Conservation (phyloP, 2,797 vertebrate species). For the Sandelia bainsii region DNA sequence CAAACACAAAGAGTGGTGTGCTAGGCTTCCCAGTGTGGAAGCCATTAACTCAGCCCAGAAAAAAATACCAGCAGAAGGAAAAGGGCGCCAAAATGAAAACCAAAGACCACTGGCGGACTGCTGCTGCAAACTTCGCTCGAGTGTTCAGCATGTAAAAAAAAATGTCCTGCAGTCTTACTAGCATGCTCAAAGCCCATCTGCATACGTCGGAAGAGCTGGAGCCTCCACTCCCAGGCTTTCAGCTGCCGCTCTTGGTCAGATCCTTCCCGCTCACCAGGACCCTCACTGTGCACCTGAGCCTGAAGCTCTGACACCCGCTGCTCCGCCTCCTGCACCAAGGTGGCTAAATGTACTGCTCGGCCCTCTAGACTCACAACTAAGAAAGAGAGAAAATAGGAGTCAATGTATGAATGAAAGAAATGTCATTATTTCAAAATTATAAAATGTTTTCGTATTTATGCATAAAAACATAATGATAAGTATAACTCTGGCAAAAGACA, state of each 20-base stretch:
- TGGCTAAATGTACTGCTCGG: conserved; percentile 88
- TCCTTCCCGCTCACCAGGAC: conserved; percentile 79
- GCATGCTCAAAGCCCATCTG: conserved; percentile 89
- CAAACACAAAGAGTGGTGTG: conserved; percentile 31
- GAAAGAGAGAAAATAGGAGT: conserved; percentile 16
- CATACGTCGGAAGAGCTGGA: conserved; percentile 93
- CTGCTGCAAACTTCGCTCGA: conserved; percentile 33
- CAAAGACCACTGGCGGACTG: conserved; percentile 45
- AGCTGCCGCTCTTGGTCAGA: conserved; percentile 90
- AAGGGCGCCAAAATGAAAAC: conserved; percentile 57
- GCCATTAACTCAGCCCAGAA: conserved; percentile 74
- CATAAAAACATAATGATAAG: too few relatives aligned
- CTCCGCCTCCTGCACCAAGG: conserved; percentile 90
- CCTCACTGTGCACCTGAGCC: conserved; percentile 86
- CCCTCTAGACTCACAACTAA: conserved; percentile 91
- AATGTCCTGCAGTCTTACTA: conserved; percentile 61
- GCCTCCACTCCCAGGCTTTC: conserved; percentile 93
- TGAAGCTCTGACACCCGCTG: conserved; percentile 88
- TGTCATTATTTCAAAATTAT: neutral
- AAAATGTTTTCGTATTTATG: neutral
- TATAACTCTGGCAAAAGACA: neutral
- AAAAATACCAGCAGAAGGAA: conserved; percentile 62
- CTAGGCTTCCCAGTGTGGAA: conserved; percentile 65
- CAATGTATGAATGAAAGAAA: neutral
- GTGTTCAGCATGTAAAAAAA: conserved; percentile 23